Evolutionary conservation across 2,888 invertebrate species (phyloP).

Genomic region (Phortica okadai): DNA sequence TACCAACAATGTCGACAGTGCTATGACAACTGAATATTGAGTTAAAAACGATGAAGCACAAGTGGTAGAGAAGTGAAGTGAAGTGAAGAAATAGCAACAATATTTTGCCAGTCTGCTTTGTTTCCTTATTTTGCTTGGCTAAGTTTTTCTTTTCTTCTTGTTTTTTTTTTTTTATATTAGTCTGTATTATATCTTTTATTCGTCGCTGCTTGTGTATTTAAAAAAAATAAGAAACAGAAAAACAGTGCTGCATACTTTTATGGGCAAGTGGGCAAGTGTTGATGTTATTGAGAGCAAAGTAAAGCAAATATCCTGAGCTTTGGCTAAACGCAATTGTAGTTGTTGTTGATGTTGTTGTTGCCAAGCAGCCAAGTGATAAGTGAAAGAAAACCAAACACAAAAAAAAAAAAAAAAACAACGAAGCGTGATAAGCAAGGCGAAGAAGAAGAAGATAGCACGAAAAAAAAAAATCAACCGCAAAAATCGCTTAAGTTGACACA

Average conservation of each 20-base stretch:
- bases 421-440: background rate
- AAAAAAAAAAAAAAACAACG: background rate
- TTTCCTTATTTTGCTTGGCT: no score
- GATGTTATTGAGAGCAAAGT: background rate
- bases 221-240: background rate
- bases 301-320: background rate
- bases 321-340: constrained; percentile 25
- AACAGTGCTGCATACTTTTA: constrained; percentile 20
- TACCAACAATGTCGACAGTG: no score
- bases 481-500: background rate
- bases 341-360: constrained; percentile 16
- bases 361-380: background rate
- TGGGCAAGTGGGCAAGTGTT: background rate
- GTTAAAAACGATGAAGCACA: no score
- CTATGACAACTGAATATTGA: no score
- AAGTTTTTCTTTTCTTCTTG: no score
- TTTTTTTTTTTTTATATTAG: background rate
- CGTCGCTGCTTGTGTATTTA: background rate
- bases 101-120: no score
- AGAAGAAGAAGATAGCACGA: background rate
- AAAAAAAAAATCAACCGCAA: background rate
- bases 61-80: no score
- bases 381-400: background rate
- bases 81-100: no score
- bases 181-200: background rate